Evolutionary conservation across 2,113 vertebrate genomes (phyloP).

Genomic region (Pseudopodoces humilis): DNA sequence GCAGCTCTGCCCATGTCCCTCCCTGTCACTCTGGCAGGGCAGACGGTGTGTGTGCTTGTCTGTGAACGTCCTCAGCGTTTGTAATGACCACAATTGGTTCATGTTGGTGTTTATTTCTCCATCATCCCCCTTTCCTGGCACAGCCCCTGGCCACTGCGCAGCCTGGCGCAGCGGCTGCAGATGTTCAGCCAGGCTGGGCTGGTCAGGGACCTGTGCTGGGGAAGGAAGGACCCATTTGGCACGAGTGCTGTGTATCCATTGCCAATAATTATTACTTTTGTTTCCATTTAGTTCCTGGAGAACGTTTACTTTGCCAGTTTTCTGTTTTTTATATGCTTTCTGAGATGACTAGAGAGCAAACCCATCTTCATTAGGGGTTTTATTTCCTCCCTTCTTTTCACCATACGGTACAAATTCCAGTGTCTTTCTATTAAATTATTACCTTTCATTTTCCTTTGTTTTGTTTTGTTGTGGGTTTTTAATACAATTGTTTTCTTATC

Average conservation of each 20-base stretch:
- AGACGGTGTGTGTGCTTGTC: conserved; percentile 48
- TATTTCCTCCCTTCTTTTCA: conserved; percentile 12
- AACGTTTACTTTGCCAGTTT: conserved; percentile 22
- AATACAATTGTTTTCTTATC: conserved; percentile 71
- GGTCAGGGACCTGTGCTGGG: not conserved
- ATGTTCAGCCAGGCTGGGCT: not conserved
- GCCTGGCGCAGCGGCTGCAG: not conserved
- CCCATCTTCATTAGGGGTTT: conserved; percentile 11
- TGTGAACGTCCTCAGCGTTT: conserved; percentile 43
- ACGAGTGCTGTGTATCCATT: conserved; percentile 10
- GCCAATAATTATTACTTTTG: conserved; percentile 1
- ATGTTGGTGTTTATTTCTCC: conserved; percentile 37
- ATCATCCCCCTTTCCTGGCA: not conserved
- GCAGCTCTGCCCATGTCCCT: conserved; percentile 35
- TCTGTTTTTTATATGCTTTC: conserved; percentile 16
- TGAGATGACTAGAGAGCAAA: conserved; percentile 53
- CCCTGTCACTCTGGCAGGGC: conserved; percentile 43
- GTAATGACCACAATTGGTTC: conserved; percentile 27
- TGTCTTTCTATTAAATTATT: conserved; percentile 74
- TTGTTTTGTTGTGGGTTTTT: conserved; percentile 62
- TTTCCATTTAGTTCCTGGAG: conserved; percentile 50
- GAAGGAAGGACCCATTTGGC: conserved; percentile 48
- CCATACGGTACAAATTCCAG: conserved; percentile 63
- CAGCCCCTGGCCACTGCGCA: not conserved
- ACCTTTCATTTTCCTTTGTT: conserved; percentile 42